phyloP scores from a whole-genome alignment of 2,797 vertebrate species.

The Muscicapa striata region DNA sequence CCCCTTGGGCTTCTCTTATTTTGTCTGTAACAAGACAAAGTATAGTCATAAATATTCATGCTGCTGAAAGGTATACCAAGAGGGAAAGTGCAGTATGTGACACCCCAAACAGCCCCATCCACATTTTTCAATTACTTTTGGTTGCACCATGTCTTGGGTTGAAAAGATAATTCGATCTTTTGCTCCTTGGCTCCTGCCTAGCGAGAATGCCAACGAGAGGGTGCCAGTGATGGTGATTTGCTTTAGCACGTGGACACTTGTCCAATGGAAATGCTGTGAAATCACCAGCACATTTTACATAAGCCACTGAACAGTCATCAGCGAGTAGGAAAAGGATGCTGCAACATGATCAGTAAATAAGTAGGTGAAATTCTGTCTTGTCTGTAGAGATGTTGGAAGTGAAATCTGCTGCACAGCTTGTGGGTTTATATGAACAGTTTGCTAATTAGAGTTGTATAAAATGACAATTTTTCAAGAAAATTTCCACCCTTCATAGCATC shows the following conservation, averaged over 20 bases:
- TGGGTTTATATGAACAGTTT: conserved; percentile 70
- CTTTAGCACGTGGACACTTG: background rate
- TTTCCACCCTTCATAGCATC: conserved; percentile 61
- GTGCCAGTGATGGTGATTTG: conserved; percentile 16
- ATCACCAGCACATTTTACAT: conserved; percentile 54
- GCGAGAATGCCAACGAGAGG: background rate
- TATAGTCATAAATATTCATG: conserved; percentile 10
- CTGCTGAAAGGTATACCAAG: background rate
- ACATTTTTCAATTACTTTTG: background rate
- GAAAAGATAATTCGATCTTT: conserved; percentile 14
- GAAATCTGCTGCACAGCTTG: conserved; percentile 73
- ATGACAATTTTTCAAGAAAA: conserved; percentile 70
- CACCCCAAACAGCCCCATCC: background rate
- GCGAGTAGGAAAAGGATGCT: conserved; percentile 39
- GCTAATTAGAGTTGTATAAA: conserved; percentile 71
- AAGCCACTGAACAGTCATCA: conserved; percentile 42
- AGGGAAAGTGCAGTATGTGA: background rate
- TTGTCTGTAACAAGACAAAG: conserved; percentile 17
- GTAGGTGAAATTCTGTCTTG: conserved; percentile 68
- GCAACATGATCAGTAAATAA: conserved; percentile 66
- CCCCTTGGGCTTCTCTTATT: conserved; percentile 47
- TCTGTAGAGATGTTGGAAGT: conserved; percentile 63
- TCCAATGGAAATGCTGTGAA: conserved; percentile 24
- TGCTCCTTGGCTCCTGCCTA: conserved; percentile 12
- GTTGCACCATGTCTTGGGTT: background rate